Evolutionary conservation across 53 echinoderm and acorn worm genomes (phyloP), one percentile per base, ranked within the genome.

Genomic region (Actinopyga echinites): DNA sequence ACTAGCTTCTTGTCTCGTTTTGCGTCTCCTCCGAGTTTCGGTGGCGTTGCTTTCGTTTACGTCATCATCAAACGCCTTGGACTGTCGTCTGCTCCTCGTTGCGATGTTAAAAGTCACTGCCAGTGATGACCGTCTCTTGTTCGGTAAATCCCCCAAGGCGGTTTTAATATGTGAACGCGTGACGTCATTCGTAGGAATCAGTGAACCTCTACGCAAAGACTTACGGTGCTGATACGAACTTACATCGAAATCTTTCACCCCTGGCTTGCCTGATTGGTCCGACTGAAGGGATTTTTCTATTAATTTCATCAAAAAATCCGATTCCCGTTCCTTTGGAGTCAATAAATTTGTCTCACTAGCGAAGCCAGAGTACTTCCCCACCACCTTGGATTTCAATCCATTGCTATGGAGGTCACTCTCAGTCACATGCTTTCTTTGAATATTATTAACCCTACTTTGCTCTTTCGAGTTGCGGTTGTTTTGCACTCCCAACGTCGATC

Each of bases 121-220:
- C 35, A 68, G 19, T 35, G 68, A 68, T 30, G 40, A 37, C 37
- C 68, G 31, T 21, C 68, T 68, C 21, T 68, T 68, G 22, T 21
- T 33, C 12, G 38, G 19, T 13, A 33, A 7, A 36, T 68, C 34
- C n/a, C 68, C 17, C 21, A 35, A 36, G 21, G 68, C 21, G 1
- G 21, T 34, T 33, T 49, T 49, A 6, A 15, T 49, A 49, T 17
- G 13, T 17, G 49, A 49, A 15, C 17, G 49, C 13, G 30, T 25
- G 29, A 45, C 52, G 12, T 45, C 49, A 25, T 54, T 49, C 9
- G 10, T 36, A 42, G 49, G 17, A 23, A 75, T 24, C 75, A 75
- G 30, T 9, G 75, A 75, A 54, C 75, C 75, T 22, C 75, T 21
- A 43, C 75, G 37, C 44, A 75, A 26, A 22, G 75, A 75, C 29